Conservation (phyloP, 2,888 invertebrate species). For the Pollenia griseotomentosa region DNA sequence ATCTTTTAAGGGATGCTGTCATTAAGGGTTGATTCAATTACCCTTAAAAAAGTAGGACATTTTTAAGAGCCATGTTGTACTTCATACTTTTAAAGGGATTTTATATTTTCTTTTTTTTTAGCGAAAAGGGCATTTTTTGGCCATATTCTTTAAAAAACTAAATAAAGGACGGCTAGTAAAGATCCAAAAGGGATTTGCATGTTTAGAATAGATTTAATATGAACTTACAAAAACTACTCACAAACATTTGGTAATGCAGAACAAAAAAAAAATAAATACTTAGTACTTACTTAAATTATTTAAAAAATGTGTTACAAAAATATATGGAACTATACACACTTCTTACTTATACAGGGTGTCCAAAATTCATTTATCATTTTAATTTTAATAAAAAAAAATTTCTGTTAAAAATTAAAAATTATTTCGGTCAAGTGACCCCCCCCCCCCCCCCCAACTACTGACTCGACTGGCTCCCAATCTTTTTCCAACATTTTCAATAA, state of each 20-base stretch:
- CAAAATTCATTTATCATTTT: too few relatives aligned
- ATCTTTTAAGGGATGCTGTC: conserved; percentile 47
- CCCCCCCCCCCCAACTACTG: too few relatives aligned
- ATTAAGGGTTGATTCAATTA: conserved; percentile 25
- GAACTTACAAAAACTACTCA: conserved; percentile 40
- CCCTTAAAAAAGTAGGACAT: neutral
- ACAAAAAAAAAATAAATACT: neutral
- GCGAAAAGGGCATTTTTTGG: neutral
- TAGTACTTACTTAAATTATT: conserved; percentile 8
- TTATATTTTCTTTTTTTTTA: neutral
- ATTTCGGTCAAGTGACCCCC: too few relatives aligned
- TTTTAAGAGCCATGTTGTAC: neutral
- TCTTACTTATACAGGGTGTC: too few relatives aligned
- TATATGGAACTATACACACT: too few relatives aligned
- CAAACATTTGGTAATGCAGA: conserved; percentile 36
- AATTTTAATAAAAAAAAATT: too few relatives aligned
- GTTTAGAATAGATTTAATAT: conserved; percentile 65
- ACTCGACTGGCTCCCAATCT: too few relatives aligned
- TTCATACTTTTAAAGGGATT: neutral
- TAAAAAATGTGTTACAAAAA: conserved; percentile 35
- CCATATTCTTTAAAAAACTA: neutral
- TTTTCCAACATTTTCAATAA: too few relatives aligned
- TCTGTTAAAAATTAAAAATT: too few relatives aligned
- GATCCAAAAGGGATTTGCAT: conserved; percentile 65
- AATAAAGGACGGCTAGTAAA: neutral